Evolutionary conservation across 2,888 invertebrate genomes (phyloP).

Genomic region (Drosophila longiperda): DNA sequence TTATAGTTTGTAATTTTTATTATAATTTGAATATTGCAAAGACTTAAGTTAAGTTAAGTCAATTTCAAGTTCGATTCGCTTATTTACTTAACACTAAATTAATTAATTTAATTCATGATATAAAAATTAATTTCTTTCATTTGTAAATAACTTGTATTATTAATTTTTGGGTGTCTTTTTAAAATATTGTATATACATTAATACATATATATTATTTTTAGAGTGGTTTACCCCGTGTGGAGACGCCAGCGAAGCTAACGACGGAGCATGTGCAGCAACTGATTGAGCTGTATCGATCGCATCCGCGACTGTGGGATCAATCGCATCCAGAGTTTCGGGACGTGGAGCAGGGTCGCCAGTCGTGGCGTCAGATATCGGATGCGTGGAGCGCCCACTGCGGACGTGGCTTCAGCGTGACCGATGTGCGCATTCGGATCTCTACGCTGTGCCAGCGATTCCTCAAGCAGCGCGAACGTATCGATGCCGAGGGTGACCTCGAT

Average conservation of each 20-base stretch:
- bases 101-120: background rate
- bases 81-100: background rate
- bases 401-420: slow-evolving; percentile 66
- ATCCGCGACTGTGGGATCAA: slow-evolving; percentile 79
- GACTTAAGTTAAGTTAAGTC: background rate
- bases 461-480: slow-evolving; percentile 74
- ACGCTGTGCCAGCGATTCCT: slow-evolving; percentile 77
- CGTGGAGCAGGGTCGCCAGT: slow-evolving; percentile 65
- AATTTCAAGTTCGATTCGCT: background rate
- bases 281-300: slow-evolving; percentile 68
- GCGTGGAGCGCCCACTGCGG: slow-evolving; percentile 69
- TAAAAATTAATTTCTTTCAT: background rate
- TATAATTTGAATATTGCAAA: background rate
- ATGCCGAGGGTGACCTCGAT: slow-evolving; percentile 67
- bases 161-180: background rate
- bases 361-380: slow-evolving; percentile 72
- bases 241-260: slow-evolving; percentile 58
- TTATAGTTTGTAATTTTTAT: background rate
- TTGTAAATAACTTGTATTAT: background rate
- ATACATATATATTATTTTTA: background rate
- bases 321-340: slow-evolving; percentile 73
- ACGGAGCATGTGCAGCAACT: slow-evolving; percentile 64
- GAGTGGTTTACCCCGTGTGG: slow-evolving; percentile 33
- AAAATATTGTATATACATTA: background rate
- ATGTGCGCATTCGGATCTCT: slow-evolving; percentile 75